Evolutionary conservation across 2,888 invertebrate species (phyloP), one percentile per base, ranked within the genome.

Genomic region (Mythimna pallens): DNA sequence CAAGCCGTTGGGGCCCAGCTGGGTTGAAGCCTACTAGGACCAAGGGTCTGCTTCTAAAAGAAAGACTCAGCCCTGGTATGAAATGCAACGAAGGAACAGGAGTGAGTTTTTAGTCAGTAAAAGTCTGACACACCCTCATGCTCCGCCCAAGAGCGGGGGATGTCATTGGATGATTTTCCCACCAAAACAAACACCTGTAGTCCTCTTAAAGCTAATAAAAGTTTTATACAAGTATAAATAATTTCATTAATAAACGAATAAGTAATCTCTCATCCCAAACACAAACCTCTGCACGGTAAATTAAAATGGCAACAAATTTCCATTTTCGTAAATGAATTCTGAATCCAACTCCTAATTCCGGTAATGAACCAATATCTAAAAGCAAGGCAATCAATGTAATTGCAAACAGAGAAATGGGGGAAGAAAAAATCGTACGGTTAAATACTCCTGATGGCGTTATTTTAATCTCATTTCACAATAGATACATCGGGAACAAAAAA

Each of bases 321-420:
- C 73, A 75, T 74, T 67, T 63, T 62, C 50, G 62, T 73, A 73
- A 79, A 80, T 66, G 47, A 77, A 80, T 70, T 77, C 70, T 67
- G 72, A 78, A 74, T 76, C 73, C 65, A 65, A 76, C 69, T 78
- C 36, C 80, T 85, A 86, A 86, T 84, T 86, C 70, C 68, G 64
- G 80, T 84, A 85, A 86, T 85, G 80, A 85, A 76, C 75, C 78
- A 79, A 80, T 80, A 79, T 80, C 74, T 82, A 63, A 82, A 83
- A 80, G 80, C 64, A 70, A 77, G 14, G 83, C 78, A 86, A 86
- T 86, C 87, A 81, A 79, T 76, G 80, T 77, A 76, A 85, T 86
- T 84, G 85, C 76, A 10, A 76, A 69, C 50, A 57, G 66, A 70
- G 64, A 72, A 70, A 73, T 20, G 30, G 55, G 43, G 36, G n/a